Conservation (phyloP, 23 tunicate genomes). For the Oikopleura dioica region DNA sequence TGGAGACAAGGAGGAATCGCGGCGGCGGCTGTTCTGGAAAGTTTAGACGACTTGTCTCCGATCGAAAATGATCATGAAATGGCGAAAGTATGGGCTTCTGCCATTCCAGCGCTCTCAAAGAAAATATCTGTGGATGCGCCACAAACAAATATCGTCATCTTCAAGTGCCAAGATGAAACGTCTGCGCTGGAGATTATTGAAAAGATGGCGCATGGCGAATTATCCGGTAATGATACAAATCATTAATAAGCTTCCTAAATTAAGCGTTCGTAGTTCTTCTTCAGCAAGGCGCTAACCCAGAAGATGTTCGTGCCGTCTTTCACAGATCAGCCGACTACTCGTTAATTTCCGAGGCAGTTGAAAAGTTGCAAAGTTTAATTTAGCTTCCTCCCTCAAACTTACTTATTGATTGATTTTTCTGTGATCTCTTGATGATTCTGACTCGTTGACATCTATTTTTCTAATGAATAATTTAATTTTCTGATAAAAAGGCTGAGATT, state of each 20-base stretch:
- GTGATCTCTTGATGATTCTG: no score
- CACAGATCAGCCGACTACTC: constrained; percentile 8
- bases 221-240: background rate
- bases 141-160: background rate
- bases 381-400: no score
- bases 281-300: background rate
- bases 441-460: no score
- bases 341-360: background rate
- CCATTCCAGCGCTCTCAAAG: background rate
- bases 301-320: background rate
- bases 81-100: background rate
- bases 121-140: background rate
- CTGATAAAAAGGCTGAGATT: no score
- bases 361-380: background rate
- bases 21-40: background rate
- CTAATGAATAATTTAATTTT: no score
- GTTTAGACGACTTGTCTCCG: background rate
- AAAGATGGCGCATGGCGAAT: background rate
- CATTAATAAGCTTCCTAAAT: no score
- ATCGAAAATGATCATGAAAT: background rate
- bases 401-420: no score
- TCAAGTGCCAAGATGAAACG: background rate
- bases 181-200: background rate
- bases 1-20: constrained; percentile 8
- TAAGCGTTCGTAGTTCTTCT: no score